Base-by-base conservation (phyloP, 2,888 invertebrate genomes). In the Tuta absoluta region DNA sequence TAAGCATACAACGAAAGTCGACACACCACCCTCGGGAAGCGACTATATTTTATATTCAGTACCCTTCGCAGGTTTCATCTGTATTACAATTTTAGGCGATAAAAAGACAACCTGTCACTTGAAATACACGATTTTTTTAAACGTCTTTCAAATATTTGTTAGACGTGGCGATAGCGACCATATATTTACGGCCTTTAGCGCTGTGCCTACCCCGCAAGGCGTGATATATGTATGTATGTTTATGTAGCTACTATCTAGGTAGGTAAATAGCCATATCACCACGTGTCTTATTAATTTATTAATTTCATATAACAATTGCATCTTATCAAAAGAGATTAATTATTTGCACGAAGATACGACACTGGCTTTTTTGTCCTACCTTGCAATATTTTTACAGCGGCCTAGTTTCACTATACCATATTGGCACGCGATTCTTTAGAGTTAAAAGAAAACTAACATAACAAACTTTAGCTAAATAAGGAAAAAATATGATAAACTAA, bases 311-410 rank as follows among this genome's bases (percentile, higher is more conserved):
- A 10, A 10, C 14, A 53, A 12, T 11, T 24, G 28, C 53, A 28
- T 53, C 12, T 11, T 53, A 53, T 53, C 17, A 53, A 53, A n/a
- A 24, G 23, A 24, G 53, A 53, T 21, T 28, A 12, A 53, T 21
- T 53, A 28, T 53, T 53, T 28, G 23, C 45, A 45, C 45, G 45
- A 45, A 45, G 45, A 45, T 45, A n/a, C 45, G 33, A 33, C 45
- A 45, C 45, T 45, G 45, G 19, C 7, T 56, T 56, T 56, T 56
- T 56, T 17, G 24, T 17, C 17, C 56, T 56, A 56, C 56, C 56
- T 56, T 33, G 28, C 56, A 56, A 28, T 33, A 33, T 56, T 56
- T 56, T 56, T 33, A 17, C 56, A 17, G 2, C 33, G 56, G 28
- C 56, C 56, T 56, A 33, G 56, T 33, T 56, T 53, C 23, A 53